Percentiles rank a stretch among this genome's conserved stretches.
These are phyloP conservation scores for Polydrusus pterygomalis DNA, from an alignment of 2,888 invertebrate species.

Conservation along the genomic window DNA sequence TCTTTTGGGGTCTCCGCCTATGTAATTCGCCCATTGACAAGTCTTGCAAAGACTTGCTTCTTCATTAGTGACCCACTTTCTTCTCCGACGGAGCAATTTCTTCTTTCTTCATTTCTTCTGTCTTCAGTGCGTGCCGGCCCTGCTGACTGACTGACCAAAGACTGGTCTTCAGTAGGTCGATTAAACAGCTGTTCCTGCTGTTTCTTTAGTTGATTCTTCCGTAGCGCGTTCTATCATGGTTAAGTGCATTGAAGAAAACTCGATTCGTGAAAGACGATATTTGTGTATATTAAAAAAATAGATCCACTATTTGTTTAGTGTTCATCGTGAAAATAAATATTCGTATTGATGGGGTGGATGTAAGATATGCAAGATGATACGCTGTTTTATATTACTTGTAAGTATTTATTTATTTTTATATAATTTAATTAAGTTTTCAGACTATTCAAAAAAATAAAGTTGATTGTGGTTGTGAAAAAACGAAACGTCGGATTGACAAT, in stretches of 20 bases:
- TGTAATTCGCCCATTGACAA: slow-evolving; percentile 48
- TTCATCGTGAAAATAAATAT: slow-evolving; percentile 20
- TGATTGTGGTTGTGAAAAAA: too few relatives aligned
- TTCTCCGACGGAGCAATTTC: slow-evolving; percentile 43
- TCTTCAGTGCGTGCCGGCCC: slow-evolving; percentile 52
- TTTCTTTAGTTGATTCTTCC: slow-evolving; percentile 38
- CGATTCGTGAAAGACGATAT: slow-evolving; percentile 21
- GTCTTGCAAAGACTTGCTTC: slow-evolving; percentile 37
- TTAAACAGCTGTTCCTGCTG: slow-evolving; percentile 49
- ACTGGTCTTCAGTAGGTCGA: slow-evolving; percentile 57
- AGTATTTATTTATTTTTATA: slow-evolving; percentile 48
- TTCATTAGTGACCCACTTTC: slow-evolving; percentile 52
- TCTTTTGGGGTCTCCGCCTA: slow-evolving; percentile 44
- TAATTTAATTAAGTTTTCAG: background rate
- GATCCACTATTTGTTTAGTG: slow-evolving; percentile 14
- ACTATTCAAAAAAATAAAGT: too few relatives aligned
- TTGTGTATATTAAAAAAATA: slow-evolving; percentile 31
- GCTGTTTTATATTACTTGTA: slow-evolving; percentile 59
- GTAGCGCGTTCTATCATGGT: slow-evolving; percentile 39
- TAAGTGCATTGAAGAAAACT: slow-evolving; percentile 36
- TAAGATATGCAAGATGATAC: slow-evolving; percentile 59
- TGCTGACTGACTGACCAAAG: slow-evolving; percentile 60
- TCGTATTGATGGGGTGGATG: slow-evolving; percentile 36
- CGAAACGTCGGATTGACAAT: too few relatives aligned
- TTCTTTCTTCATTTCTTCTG: slow-evolving; percentile 50